Percentiles rank a stretch among this genome's conserved stretches.
Conservation (phyloP, 2,797 vertebrate genomes). For the Micromesistius poutassou region DNA sequence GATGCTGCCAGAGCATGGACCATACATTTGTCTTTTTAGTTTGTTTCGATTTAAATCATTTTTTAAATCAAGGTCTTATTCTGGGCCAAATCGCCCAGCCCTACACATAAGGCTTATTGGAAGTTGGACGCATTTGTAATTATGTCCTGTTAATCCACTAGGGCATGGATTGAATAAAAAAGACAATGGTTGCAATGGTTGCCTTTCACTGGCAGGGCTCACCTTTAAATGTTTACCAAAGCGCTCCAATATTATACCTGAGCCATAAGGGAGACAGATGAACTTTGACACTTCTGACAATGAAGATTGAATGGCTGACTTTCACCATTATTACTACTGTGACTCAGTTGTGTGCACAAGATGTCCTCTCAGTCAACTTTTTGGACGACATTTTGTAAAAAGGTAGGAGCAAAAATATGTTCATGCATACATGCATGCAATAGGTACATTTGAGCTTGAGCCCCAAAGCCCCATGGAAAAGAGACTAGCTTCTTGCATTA, state of each 20-base stretch:
- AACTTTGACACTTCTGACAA: conserved; percentile 45
- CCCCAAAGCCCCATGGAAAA: too few species aligned
- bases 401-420: conserved; percentile 6
- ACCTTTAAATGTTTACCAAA: conserved; percentile 19
- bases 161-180: conserved; percentile 19
- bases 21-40: background rate
- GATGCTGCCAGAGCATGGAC: too few species aligned
- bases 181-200: conserved; percentile 3
- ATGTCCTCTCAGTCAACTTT: conserved; percentile 47
- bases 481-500: conserved; percentile 15
- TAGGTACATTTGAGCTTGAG: background rate
- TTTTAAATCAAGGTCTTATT: background rate
- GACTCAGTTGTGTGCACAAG: conserved; percentile 46
- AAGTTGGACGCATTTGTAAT: conserved; percentile 25
- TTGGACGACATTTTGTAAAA: conserved; percentile 29
- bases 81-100: too few species aligned
- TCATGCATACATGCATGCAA: conserved; percentile 1
- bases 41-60: too few species aligned
- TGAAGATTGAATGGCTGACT: conserved; percentile 30
- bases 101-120: background rate
- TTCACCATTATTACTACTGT: conserved; percentile 40
- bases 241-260: conserved; percentile 25
- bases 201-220: conserved; percentile 23
- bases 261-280: conserved; percentile 19
- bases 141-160: conserved; percentile 25